These are phyloP conservation scores for Parasteatoda lunata DNA, from an alignment of 2,888 invertebrate genomes.

Conservation along the genomic window DNA sequence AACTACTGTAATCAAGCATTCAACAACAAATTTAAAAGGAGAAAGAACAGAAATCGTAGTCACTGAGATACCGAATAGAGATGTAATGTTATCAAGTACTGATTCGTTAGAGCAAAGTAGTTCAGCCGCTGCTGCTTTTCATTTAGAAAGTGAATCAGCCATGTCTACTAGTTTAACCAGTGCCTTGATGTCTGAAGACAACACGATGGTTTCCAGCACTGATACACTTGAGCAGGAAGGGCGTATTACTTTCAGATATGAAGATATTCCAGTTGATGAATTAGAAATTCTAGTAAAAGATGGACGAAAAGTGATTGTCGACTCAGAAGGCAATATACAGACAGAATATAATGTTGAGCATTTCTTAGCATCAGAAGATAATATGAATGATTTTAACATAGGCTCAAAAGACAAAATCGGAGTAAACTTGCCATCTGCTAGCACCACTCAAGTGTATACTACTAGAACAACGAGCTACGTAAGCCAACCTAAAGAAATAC, in stretches of 20 bases:
- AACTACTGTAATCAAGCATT: too few species aligned
- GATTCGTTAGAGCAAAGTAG: conserved; percentile 83
- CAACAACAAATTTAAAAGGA: not conserved
- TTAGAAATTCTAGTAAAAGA: conserved; percentile 51
- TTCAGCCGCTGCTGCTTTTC: conserved; percentile 87
- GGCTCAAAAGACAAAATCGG: conserved; percentile 21
- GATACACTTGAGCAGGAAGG: conserved; percentile 79
- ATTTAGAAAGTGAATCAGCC: conserved; percentile 87
- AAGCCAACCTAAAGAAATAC: not conserved
- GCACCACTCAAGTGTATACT: conserved; percentile 37
- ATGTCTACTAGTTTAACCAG: conserved; percentile 92
- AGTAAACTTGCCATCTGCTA: conserved; percentile 17
- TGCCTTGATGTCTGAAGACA: conserved; percentile 76
- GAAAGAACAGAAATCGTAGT: conserved; percentile 42
- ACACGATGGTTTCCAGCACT: conserved; percentile 86
- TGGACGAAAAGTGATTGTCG: conserved; percentile 49
- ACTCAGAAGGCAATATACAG: conserved; percentile 70
- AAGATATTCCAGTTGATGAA: conserved; percentile 59
- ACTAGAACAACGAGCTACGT: conserved; percentile 23
- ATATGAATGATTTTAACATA: conserved; percentile 38
- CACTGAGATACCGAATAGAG: conserved; percentile 44
- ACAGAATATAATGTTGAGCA: conserved; percentile 41
- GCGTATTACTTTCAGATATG: conserved; percentile 49
- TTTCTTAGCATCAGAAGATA: conserved; percentile 46
- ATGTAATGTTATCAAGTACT: conserved; percentile 80